Evolutionary conservation across 2,113 vertebrate species (phyloP), one percentile per base, ranked within the genome.

Genomic region (Aegypius monachus): DNA sequence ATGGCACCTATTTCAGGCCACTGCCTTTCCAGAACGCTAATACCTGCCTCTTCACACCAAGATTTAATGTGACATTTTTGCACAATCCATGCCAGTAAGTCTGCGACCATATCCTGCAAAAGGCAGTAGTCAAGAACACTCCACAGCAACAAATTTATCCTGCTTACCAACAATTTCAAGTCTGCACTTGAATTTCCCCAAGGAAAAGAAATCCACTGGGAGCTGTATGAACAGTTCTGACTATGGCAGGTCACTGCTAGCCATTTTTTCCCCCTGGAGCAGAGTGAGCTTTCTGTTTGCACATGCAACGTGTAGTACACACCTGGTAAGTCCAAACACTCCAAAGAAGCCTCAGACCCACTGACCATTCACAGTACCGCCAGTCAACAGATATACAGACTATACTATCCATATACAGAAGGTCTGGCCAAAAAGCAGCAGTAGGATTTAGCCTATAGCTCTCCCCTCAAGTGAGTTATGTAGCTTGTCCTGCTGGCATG

Each of bases 91-190:
- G 22, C 6, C 34, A 56, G 6, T 11, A 26, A 78, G 17, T 78
- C 38, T 86, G 7, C 2, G 4, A 20, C 13, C 4, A 11, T 9
- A 38, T 67, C 52, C 55, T 25, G 29, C 16, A 70, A 73, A 88
- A 96, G 7, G 13, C n/a, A 59, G 25, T 5, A 48, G 50, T 31
- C 36, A 81, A 84, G 47, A 95, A 84, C 2, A 5, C 47, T 86
- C 42, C 50, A 67, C 68, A 87, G 61, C 26, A 79, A 85, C 65
- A 75, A 22, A 93, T 34, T 6, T 29, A 25, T 20, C n/a, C 53
- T 52, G 38, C 77, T 96, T 61, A 82, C 56, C 83, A 75, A 93
- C 78, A 85, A 55, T 89, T 88, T 89, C 92, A 96, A 93, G 95
- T 27, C 84, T 58, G 27, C 21, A 65, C 95, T 90, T 94, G 95